Base-by-base conservation (phyloP, 92 coral and sea anemone genomes). In the Anthopleura xanthogrammica region DNA sequence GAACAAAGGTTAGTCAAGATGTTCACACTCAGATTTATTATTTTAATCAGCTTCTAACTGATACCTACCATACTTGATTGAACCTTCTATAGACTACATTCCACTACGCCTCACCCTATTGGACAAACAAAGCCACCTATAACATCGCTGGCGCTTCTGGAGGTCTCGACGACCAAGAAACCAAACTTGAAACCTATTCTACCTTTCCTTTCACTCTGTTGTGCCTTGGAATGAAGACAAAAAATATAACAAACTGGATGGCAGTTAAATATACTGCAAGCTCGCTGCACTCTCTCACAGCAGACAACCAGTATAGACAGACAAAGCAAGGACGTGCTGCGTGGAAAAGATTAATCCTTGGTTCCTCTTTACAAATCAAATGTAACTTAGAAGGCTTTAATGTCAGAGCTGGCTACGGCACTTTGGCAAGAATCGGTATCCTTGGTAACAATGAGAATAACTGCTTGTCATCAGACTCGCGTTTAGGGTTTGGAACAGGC, bases 221-320 rank as follows among this genome's bases (percentile, higher is more conserved):
- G 54, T 89, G 92, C 66, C 52, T 89, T 73, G 92, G 92, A 58
- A 89, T 89, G 89, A 85, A 78, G 82, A 84, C 83, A 54, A 46
- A 58, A 36, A 81, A 56, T 19, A 81, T 60, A 16, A 81, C 57
- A 12, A 89, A 66, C 52, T 89, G 85, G 85, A 52, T 85, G 41
- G 12, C 73, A 40, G 43, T 89, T 8, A 52, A 86, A 52, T 80
- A 85, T 60, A 22, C 52, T 66, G 92, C 89, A 20, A 64, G 70
- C 62, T 89, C 92, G 62, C 88, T 89, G 77, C 78, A 89, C 80
- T 80, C 86, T 40, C 70, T 89, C 40, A 76, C 84, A 41, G 92
- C 89, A n/a, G 89, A 89, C 72, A 84, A 84, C 23, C 16, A 77
- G 20, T 85, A 80, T 52, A 74, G 84, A 41, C 65, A 78, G 7